Evolutionary conservation across 2,888 invertebrate species (phyloP).

Genomic region (Pseudococcus viburni): DNA sequence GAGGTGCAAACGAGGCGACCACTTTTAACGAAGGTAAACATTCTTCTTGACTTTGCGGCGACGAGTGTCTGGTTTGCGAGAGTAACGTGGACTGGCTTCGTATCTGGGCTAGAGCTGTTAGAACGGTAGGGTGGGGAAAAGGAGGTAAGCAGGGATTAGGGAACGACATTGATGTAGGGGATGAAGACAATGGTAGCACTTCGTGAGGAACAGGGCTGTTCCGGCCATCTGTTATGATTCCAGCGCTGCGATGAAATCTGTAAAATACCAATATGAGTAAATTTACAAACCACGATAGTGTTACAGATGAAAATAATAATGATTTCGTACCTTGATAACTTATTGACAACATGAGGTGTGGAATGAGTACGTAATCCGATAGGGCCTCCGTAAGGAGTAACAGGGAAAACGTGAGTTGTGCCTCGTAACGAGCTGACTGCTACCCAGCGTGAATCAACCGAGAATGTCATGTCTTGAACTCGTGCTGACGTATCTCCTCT

Average conservation of each 20-base stretch:
- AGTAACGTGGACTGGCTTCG: slow-evolving; percentile 70
- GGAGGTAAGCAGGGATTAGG: slow-evolving; percentile 70
- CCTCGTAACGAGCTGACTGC: slow-evolving; percentile 95
- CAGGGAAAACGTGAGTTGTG: slow-evolving; percentile 97
- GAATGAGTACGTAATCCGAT: slow-evolving; percentile 94
- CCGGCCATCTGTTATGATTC: slow-evolving; percentile 79
- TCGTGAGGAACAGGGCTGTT: slow-evolving; percentile 67
- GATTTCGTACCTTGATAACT: slow-evolving; percentile 77
- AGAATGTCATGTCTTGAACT: slow-evolving; percentile 89
- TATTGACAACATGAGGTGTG: slow-evolving; percentile 93
- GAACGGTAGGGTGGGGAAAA: slow-evolving; percentile 67
- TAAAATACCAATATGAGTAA: background rate
- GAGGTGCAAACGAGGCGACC: slow-evolving; percentile 81
- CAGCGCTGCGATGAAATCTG: slow-evolving; percentile 96
- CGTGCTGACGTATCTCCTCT: slow-evolving; percentile 93
- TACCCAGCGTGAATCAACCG: slow-evolving; percentile 96
- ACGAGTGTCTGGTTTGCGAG: slow-evolving; percentile 35
- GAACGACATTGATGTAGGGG: slow-evolving; percentile 80
- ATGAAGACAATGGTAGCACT: slow-evolving; percentile 71
- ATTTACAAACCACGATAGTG: background rate
- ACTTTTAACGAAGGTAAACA: slow-evolving; percentile 77
- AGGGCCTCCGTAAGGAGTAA: slow-evolving; percentile 95
- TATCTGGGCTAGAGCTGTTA: slow-evolving; percentile 68
- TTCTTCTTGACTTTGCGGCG: slow-evolving; percentile 71
- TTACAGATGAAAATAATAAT: background rate